Conservation (phyloP, 1,140 invertebrate genomes). For the Hestina assimilis region DNA sequence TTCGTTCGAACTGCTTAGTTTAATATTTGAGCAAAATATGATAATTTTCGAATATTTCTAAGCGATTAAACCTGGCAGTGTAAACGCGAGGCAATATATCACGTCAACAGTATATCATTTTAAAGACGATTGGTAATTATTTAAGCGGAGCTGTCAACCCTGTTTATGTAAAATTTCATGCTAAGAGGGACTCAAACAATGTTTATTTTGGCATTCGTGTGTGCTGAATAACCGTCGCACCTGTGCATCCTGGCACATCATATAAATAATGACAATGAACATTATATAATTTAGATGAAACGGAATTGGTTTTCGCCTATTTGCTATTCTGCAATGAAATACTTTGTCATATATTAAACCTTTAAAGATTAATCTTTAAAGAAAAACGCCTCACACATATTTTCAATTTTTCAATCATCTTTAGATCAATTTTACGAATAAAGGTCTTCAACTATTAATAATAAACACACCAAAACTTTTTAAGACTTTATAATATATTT, state of each 20-base stretch:
- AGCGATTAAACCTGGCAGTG: conserved; percentile 1
- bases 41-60: background rate
- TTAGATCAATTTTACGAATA: no score
- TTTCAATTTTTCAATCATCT: no score
- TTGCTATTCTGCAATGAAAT: background rate
- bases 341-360: no score
- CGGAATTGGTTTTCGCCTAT: conserved; percentile 22
- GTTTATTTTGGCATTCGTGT: conserved; percentile 31
- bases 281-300: conserved; percentile 27
- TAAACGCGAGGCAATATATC: conserved; percentile 9
- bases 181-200: conserved; percentile 23
- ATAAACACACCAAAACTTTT: no score
- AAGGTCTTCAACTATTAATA: no score
- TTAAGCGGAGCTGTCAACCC: conserved; percentile 14
- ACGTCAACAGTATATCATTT: conserved; percentile 17
- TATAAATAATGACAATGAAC: conserved; percentile 25
- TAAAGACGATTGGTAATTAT: conserved; percentile 23
- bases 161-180: conserved; percentile 22
- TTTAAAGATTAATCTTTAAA: no score
- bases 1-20: background rate
- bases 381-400: no score
- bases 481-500: no score
- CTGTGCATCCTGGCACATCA: conserved; percentile 30
- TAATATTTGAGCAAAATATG: background rate
- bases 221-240: conserved; percentile 33